Percentiles rank a stretch among this genome's conserved stretches.
These are phyloP conservation scores for Morelia viridis DNA, from an alignment of 2,797 vertebrate species.

Conservation along the genomic window DNA sequence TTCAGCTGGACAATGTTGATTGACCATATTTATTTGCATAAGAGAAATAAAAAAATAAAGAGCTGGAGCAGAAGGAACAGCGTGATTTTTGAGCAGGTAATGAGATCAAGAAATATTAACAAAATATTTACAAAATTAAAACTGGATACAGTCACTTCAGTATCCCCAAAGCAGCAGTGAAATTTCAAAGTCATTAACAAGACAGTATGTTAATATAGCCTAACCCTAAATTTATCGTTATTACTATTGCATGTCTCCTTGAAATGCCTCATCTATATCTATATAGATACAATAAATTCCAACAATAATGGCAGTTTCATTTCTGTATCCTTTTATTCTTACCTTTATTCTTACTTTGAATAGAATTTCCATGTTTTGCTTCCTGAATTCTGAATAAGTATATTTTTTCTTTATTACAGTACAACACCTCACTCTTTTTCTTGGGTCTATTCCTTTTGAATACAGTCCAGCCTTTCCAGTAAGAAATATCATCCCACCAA, in stretches of 20 bases:
- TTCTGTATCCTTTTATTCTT: background rate
- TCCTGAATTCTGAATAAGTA: background rate
- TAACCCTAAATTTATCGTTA: background rate
- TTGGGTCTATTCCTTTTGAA: background rate
- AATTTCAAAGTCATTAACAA: background rate
- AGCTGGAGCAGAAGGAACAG: background rate
- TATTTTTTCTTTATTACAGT: background rate
- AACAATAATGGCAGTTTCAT: background rate
- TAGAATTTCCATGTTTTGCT: background rate
- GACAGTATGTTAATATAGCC: background rate
- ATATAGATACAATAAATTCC: background rate
- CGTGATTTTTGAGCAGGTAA: background rate
- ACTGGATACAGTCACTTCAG: background rate
- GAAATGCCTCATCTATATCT: background rate
- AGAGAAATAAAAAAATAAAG: background rate
- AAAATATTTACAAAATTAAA: background rate
- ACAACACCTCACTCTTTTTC: background rate
- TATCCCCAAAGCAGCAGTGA: background rate
- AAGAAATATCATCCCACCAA: background rate
- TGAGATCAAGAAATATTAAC: background rate
- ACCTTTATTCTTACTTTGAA: background rate
- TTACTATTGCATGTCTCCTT: background rate
- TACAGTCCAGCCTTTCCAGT: background rate
- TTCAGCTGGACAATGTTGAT: background rate
- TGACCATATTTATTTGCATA: background rate